Base-by-base conservation (phyloP, 2,888 invertebrate species). In the Trichogramma evanescens region DNA sequence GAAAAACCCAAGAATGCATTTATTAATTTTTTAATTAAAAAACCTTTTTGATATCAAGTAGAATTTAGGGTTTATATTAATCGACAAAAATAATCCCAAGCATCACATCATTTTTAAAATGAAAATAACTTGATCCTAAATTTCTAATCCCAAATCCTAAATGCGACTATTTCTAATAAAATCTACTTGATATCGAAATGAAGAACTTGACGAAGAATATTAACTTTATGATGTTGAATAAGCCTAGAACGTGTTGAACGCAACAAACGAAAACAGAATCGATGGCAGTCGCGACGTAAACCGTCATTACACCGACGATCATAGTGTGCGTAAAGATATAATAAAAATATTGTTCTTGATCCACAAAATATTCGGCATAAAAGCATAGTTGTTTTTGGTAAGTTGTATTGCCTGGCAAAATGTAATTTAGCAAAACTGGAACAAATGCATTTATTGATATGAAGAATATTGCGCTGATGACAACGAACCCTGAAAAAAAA, bases 211-310 rank as follows among this genome's bases (percentile, higher is more conserved):
- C 26, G 3, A 26, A 26, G 26, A 26, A 26, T 26, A 26, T 50
- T 55, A 48, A 59, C 59, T 41, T 10, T 39, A 48, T 50, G 4
- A 59, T 59, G 4, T 52, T 45, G 6, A 59, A 55, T 39, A 59
- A 26, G 38, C 55, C 59, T 38, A 59, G 39, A 10, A 59, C 9
- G 9, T 56, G 52, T 10, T 59, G 55, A 3, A 52, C 38, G 9
- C 51, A 59, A 39, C n/a, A 43, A 5, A 55, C 43, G 13, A 39
- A 59, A 8, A 48, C 43, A 42, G 38, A 40, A 48, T 59, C 55
- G 7, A 59, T 43, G 42, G 26, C 55, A 5, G 9, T 8, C n/a
- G 44, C n/a, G 5, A 51, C 7, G 8, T 4, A 4, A 5, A 59
- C 7, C 1, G 38, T 26, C 2, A 7, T 3, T 38, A 49, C 8